phyloP scores from a whole-genome alignment of 2,888 invertebrate species.

The Eilema griseolum region DNA sequence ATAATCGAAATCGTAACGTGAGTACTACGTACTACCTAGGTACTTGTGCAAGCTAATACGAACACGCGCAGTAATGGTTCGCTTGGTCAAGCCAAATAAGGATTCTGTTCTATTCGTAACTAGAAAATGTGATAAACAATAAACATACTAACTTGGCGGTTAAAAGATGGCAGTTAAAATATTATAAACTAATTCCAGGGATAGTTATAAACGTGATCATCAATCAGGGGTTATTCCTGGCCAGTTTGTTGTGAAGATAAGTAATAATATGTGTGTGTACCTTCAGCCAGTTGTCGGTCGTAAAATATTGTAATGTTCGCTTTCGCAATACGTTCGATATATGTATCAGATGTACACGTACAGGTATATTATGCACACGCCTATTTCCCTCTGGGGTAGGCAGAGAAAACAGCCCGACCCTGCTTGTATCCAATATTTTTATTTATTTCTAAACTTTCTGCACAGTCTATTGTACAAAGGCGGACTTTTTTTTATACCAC shows the following conservation, averaged over 20 bases:
- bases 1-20: no score
- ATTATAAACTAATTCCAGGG: conserved; percentile 26
- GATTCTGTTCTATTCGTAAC: neutral
- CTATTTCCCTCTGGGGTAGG: no score
- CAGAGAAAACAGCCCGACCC: no score
- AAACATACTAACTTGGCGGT: neutral
- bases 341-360: neutral
- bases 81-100: no score
- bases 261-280: conserved; percentile 26
- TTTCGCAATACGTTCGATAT: neutral
- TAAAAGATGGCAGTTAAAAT: conserved; percentile 1
- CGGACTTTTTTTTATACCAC: no score
- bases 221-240: conserved; percentile 39
- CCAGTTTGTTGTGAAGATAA: conserved; percentile 28
- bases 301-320: conserved; percentile 26
- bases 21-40: no score
- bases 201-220: conserved; percentile 25
- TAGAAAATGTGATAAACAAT: neutral
- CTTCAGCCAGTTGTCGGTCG: conserved; percentile 11
- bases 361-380: no score
- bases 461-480: no score
- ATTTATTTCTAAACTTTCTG: no score
- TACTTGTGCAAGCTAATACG: no score
- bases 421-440: no score
- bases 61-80: no score